Evolutionary conservation across 2,113 vertebrate genomes (phyloP).

Genomic region (Amblyopsis rosae): DNA sequence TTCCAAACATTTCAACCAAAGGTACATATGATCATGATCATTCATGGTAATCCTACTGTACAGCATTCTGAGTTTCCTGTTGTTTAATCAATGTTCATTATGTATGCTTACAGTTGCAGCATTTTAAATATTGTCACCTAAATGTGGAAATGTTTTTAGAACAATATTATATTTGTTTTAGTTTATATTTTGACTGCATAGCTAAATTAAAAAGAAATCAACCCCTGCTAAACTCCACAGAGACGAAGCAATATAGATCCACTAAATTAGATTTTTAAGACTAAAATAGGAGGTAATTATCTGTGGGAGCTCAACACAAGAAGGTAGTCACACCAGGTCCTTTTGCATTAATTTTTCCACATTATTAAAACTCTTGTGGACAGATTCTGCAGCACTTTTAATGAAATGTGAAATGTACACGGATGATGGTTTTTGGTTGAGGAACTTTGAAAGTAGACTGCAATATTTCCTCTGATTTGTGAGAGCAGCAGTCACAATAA

Average conservation of each 20-base stretch:
- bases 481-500: conserved; percentile 36
- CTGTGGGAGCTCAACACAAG: conserved; percentile 1
- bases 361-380: conserved; percentile 24
- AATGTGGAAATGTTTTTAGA: background rate
- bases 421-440: conserved; percentile 18
- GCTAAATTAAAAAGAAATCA: conserved; percentile 13
- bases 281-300: conserved; percentile 58
- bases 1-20: background rate
- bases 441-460: conserved; percentile 36
- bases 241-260: conserved; percentile 46
- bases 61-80: too few species aligned
- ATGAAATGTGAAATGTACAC: conserved; percentile 36
- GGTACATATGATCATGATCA: background rate
- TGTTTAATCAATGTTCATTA: too few species aligned
- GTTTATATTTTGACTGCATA: conserved; percentile 7
- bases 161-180: conserved; percentile 1
- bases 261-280: conserved; percentile 59
- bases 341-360: conserved; percentile 23
- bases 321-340: background rate
- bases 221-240: conserved; percentile 26
- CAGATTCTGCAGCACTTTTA: conserved; percentile 14
- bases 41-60: too few species aligned
- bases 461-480: conserved; percentile 29
- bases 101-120: too few species aligned
- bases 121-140: conserved; percentile 8